Conservation (phyloP, 2,113 vertebrate genomes). For the Spermophilus dauricus region DNA sequence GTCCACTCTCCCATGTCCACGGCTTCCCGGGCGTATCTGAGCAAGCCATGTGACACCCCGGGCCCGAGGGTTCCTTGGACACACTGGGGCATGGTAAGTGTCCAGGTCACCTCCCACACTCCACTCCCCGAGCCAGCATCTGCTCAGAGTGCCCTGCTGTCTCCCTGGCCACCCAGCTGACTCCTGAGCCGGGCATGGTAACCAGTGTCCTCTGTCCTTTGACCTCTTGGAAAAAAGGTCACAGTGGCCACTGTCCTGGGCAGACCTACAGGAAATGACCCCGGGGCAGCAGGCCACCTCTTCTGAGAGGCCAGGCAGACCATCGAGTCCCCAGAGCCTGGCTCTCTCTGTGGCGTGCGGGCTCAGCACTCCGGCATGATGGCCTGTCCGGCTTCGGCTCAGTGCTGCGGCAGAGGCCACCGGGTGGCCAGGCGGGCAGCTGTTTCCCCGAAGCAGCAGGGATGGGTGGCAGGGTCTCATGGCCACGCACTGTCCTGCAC, state of each 20-base stretch:
- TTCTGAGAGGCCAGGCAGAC: rapidly evolving
- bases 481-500: too few species aligned
- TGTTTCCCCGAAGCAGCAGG: too few species aligned
- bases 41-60: too few species aligned
- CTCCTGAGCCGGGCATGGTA: background rate
- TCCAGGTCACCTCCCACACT: background rate
- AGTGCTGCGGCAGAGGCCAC: background rate
- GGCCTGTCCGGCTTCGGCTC: background rate
- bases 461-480: too few species aligned
- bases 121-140: background rate
- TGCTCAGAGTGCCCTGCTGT: background rate
- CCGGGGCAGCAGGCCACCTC: background rate
- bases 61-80: background rate
- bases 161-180: background rate
- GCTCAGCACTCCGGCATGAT: background rate
- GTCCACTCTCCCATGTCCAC: too few species aligned
- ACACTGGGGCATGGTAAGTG: background rate
- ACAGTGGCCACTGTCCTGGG: background rate
- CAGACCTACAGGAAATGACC: background rate
- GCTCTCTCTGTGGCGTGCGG: background rate
- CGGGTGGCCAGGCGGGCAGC: too few species aligned
- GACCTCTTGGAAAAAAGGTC: background rate
- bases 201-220: background rate
- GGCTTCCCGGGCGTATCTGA: too few species aligned
- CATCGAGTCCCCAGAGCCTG: background rate